Evolutionary conservation across 2,113 vertebrate species (phyloP).

Genomic region (Pyxicephalus adspersus): DNA sequence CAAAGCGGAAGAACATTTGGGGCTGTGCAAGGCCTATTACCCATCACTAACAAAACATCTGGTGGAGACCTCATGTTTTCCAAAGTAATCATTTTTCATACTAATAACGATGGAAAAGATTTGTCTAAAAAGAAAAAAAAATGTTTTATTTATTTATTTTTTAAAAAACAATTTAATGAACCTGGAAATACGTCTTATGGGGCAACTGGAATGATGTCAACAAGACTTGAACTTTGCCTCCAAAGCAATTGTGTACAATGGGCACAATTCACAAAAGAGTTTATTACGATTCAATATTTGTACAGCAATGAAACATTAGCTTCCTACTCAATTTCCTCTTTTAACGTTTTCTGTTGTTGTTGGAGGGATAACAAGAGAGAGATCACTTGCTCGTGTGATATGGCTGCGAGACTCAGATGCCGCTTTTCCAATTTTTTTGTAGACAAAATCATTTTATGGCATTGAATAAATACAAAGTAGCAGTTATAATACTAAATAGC

Average conservation of each 20-base stretch:
- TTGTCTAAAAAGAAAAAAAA: slow-evolving; percentile 18
- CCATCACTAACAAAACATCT: slow-evolving; percentile 57
- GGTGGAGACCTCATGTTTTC: slow-evolving; percentile 56
- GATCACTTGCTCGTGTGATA: no score
- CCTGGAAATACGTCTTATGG: slow-evolving; percentile 22
- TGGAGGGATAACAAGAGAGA: no score
- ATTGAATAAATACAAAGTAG: no score
- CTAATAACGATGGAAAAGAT: slow-evolving; percentile 46
- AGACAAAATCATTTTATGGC: no score
- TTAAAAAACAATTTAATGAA: not conserved
- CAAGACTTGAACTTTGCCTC: not conserved
- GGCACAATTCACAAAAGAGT: not conserved
- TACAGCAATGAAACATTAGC: not conserved
- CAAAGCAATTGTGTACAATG: not conserved
- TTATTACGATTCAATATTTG: slow-evolving; percentile 31
- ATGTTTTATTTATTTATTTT: not conserved
- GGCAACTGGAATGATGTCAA: not conserved
- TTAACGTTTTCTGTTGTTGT: no score
- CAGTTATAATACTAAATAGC: no score
- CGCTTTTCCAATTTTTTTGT: no score
- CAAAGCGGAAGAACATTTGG: slow-evolving; percentile 55
- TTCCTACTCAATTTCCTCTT: no score
- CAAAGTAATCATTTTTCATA: slow-evolving; percentile 58
- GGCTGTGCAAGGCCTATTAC: slow-evolving; percentile 56
- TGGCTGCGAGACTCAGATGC: no score